Conservation (phyloP, 92 coral and sea anemone genomes). For the Paramuricea clavata region DNA sequence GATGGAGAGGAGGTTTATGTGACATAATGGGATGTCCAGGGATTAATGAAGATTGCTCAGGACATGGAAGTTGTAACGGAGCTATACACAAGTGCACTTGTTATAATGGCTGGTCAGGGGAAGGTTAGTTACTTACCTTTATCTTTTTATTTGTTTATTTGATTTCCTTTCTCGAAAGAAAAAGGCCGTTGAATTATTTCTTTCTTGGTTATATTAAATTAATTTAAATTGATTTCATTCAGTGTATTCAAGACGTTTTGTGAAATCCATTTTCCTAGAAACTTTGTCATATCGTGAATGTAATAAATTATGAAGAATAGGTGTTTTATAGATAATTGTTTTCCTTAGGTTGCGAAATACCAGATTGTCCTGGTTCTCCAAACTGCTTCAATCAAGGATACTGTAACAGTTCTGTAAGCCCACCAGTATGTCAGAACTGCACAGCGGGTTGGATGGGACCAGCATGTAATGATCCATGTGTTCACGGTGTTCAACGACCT, state of each 20-base stretch:
- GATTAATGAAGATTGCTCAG: conserved; percentile 80
- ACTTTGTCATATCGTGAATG: no score
- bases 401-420: conserved; percentile 82
- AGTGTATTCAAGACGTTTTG: no score
- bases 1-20: conserved; percentile 92
- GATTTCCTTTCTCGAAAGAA: no score
- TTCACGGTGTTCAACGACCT: conserved; percentile 85
- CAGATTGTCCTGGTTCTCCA: conserved; percentile 97
- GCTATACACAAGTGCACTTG: conserved; percentile 89
- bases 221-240: no score
- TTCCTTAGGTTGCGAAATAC: conserved; percentile 75
- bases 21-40: conserved; percentile 97
- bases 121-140: conserved; percentile 60
- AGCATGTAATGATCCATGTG: conserved; percentile 89
- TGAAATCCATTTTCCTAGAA: no score
- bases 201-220: no score
- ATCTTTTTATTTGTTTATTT: not conserved
- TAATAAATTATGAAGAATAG: no score
- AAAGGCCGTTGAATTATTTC: no score
- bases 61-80: conserved; percentile 93
- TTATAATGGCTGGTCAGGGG: conserved; percentile 90
- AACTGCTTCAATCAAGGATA: conserved; percentile 88
- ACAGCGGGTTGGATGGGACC: conserved; percentile 93
- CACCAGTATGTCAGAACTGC: conserved; percentile 91
- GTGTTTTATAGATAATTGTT: no score